Evolutionary conservation across 2,888 invertebrate genomes (phyloP), one percentile per base, ranked within the genome.

Genomic region (Drosophila tanythrix): DNA sequence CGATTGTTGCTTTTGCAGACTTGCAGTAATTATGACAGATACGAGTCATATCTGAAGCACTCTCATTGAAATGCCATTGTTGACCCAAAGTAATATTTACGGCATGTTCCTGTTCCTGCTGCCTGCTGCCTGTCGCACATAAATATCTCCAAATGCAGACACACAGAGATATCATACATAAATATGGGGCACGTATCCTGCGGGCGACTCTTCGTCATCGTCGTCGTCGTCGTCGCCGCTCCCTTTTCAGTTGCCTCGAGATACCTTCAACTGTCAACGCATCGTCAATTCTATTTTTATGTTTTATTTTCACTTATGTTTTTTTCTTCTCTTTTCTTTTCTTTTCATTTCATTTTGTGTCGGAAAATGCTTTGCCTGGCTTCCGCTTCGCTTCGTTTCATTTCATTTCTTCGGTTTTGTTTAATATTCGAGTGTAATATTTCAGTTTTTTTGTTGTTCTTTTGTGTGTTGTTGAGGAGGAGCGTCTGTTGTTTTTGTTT

Each of bases 201-300:
- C 74, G 74, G 80, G 70, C 48, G 25, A 59, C 29, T 51, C 51
- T 29, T 29, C 29, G 18, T 51, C 51, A n/a, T 51, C 27, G 43
- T 55, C 60, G 10, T 25, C 31, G 36, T 35, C 35, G n/a, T 31
- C 48, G 67, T 40, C 36, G 31, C 29, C 36, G 58, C 38, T 36
- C 57, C 59, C 65, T 35, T 10, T 38, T 35, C 56, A 48, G 35
- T 51, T 68, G 58, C 58, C 35, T 10, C 35, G 3, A 55, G 53
- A 36, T 81, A 78, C 69, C 74, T 81, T 69, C 81, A 72, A 82
- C 88, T 88, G 90, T 88, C 87, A 88, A 77, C 90, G 90, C 90
- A 77, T 88, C 76, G 88, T 88, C 87, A 90, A 79, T 89, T 90
- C 91, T 84, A 88, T 90, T 88, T 90, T 84, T 90, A 88, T 89